Conservation (phyloP, 2,797 vertebrate species). For the Enteromius trimaculatus region DNA sequence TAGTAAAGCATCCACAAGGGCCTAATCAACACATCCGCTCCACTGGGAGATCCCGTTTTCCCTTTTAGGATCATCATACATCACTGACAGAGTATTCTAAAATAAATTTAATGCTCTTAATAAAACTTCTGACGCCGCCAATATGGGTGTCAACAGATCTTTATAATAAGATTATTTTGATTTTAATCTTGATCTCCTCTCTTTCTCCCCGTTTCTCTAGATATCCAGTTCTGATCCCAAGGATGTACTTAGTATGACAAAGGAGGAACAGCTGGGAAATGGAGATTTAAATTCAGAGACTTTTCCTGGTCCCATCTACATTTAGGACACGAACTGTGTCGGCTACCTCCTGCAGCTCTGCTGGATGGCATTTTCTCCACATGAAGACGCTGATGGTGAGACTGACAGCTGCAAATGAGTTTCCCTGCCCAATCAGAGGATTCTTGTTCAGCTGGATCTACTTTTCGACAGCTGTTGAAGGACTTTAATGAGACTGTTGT, state of each 20-base stretch:
- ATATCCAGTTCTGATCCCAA: conserved; percentile 28
- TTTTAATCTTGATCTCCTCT: conserved; percentile 11
- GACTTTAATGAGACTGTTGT: conserved; percentile 28
- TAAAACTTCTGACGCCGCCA: background rate
- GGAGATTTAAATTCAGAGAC: conserved; percentile 5
- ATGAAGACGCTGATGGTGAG: conserved; percentile 31
- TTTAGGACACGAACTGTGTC: conserved; percentile 27
- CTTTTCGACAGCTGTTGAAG: conserved; percentile 1
- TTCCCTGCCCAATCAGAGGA: conserved; percentile 12
- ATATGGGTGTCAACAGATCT: conserved; percentile 4
- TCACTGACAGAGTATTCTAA: conserved; percentile 3
- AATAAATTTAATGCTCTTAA: background rate
- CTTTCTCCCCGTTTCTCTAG: background rate
- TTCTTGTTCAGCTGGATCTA: conserved; percentile 14
- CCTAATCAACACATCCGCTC: conserved; percentile 47
- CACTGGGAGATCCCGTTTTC: conserved; percentile 13
- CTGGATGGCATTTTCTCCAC: conserved; percentile 31
- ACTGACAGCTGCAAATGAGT: conserved; percentile 27
- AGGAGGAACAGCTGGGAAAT: conserved; percentile 24
- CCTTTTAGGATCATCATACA: conserved; percentile 12
- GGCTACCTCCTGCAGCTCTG: conserved; percentile 32
- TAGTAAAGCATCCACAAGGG: conserved; percentile 22
- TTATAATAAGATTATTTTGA: background rate
- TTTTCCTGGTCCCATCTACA: conserved; percentile 17
- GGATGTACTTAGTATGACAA: conserved; percentile 23